Base-by-base conservation (phyloP, 2,888 invertebrate species). In the Hirtodrosophila cameraria region DNA sequence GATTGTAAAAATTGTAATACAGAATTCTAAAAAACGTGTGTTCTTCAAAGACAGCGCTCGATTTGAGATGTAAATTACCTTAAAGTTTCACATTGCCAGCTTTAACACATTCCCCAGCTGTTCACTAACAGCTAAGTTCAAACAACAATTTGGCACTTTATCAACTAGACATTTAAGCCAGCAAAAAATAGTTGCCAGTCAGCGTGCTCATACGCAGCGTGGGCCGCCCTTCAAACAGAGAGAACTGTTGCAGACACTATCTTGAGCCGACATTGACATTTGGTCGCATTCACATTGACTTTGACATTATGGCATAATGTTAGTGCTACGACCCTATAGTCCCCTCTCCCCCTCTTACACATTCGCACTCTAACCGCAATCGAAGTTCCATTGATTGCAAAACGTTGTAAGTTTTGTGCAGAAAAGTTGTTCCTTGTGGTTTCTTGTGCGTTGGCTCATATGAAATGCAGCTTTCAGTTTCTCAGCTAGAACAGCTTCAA, bases 231-330 rank as follows among this genome's bases (percentile, higher is more conserved):
- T n/a, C n/a, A n/a, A n/a, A n/a, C 27, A 12, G 27, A 42, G n/a
- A 27, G 27, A 13, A 35, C 42, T 36, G 43, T 36, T 62, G 52
- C 43, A 61, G 59, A 55, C 63, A 75, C 66, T 69, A 78, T 68
- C 62, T 64, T 66, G 65, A 61, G 75, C 54, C 68, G 80, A 75
- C 77, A 80, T 83, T 83, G 83, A 80, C 83, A 83, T 80, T 80
- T 80, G 80, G 55, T 66, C 67, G 36, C 54, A 67, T 73, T 83
- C 80, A 64, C 70, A 75, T 83, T 80, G 80, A 83, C 83, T 83
- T 80, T 83, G 80, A 62, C 63, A 63, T 58, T 69, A 60, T 15
- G 59, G 33, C 53, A 50, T 15, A 45, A 36, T 18, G 38, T 28
- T n/a, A 4, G 68, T 11, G 49, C 52, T 23, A 25, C 39, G 64